Conservation (phyloP, 64 coral and sea anemone genomes). For the Hydrozoanthus tunicans region DNA sequence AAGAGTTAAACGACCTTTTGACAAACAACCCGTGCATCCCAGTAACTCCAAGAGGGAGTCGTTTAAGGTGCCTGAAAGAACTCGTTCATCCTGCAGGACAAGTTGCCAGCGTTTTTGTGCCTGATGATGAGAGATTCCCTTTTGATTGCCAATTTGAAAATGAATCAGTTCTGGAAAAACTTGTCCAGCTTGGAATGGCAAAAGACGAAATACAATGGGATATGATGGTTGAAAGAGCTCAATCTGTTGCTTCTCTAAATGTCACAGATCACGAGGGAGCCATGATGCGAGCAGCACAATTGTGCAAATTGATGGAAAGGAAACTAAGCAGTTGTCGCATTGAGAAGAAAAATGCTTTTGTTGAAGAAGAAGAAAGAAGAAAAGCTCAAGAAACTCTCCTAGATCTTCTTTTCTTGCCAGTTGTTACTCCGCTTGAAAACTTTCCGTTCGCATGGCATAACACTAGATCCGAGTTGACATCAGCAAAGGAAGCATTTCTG, state of each 20-base stretch:
- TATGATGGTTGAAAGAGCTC: constrained; percentile 60
- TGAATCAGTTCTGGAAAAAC: not conserved
- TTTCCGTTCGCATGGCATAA: constrained; percentile 59
- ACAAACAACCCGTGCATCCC: constrained; percentile 46
- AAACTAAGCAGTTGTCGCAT: not conserved
- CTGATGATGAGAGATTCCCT: constrained; percentile 59
- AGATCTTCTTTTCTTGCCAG: constrained; percentile 52
- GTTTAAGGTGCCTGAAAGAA: not conserved
- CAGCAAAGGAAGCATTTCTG: constrained; percentile 13
- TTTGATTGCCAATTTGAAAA: constrained; percentile 17
- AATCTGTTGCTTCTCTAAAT: constrained; percentile 56
- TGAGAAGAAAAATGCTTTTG: not conserved
- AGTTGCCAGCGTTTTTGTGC: constrained; percentile 24
- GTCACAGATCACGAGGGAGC: not conserved
- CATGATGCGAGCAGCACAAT: not conserved
- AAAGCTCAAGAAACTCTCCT: not conserved
- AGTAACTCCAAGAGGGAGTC: constrained; percentile 15
- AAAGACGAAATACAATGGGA: constrained; percentile 54
- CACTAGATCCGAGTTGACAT: not conserved
- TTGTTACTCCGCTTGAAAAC: constrained; percentile 24
- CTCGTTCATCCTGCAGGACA: constrained; percentile 57
- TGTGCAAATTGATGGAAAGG: constrained; percentile 49
- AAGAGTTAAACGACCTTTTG: constrained; percentile 40
- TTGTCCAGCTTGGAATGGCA: constrained; percentile 60
- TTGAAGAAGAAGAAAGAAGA: not conserved